These are phyloP conservation scores for Sipha maydis DNA, from an alignment of 2,888 invertebrate species.

Conservation along the genomic window DNA sequence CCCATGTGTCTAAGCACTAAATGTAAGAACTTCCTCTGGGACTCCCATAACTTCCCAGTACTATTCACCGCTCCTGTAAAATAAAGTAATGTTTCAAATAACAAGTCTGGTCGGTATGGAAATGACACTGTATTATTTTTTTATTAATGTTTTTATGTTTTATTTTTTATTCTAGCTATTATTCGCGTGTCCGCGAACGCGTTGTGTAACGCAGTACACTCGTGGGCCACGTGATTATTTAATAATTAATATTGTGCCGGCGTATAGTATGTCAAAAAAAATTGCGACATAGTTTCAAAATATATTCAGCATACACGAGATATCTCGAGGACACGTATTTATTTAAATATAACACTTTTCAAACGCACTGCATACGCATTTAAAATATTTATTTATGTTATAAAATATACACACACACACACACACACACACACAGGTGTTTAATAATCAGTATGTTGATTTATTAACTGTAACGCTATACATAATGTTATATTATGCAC, in stretches of 20 bases:
- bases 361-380: not conserved
- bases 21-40: constrained; percentile 87
- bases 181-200: constrained; percentile 34
- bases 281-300: constrained; percentile 61
- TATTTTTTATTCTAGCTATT: not conserved
- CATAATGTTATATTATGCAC: not conserved
- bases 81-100: not conserved
- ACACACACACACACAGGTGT: no score
- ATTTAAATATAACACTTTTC: constrained; percentile 48
- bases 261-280: constrained; percentile 59
- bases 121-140: constrained; percentile 26
- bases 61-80: constrained; percentile 86
- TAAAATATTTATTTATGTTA: no score
- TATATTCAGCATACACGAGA: not conserved
- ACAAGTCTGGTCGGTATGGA: constrained; percentile 27
- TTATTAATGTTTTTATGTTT: constrained; percentile 19
- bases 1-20: constrained; percentile 86
- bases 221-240: constrained; percentile 60
- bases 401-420: no score
- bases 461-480: not conserved
- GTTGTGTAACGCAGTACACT: constrained; percentile 35
- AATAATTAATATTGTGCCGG: constrained; percentile 62
- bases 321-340: constrained; percentile 51
- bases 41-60: constrained; percentile 89
- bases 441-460: no score